Percentiles rank a stretch among this genome's conserved stretches.
Conservation (phyloP, 2,888 invertebrate genomes). For the Microctonus hyperodae region DNA sequence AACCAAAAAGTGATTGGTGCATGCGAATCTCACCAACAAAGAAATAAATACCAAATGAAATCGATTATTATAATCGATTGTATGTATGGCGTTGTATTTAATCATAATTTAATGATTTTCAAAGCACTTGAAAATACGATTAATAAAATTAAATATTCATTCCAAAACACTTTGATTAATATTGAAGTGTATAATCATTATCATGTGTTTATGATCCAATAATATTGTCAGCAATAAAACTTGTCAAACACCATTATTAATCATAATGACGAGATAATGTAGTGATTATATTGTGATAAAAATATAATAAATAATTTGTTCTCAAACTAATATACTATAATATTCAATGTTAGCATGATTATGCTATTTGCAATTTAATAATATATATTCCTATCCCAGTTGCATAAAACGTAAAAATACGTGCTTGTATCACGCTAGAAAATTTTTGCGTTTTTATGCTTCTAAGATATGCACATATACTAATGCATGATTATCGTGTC, state of each 20-base stretch:
- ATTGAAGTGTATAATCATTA: not conserved
- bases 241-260: not conserved
- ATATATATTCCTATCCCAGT: no score
- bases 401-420: no score
- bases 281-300: not conserved
- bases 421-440: no score
- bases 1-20: not conserved
- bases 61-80: not conserved
- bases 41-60: not conserved
- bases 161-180: not conserved
- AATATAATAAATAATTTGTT: not conserved
- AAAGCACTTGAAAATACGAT: not conserved
- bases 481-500: slow-evolving; percentile 7
- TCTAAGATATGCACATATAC: no score
- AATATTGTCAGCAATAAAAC: not conserved
- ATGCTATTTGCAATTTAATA: not conserved
- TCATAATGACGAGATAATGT: not conserved
- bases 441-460: no score
- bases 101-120: not conserved
- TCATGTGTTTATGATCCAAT: not conserved
- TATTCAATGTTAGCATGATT: not conserved
- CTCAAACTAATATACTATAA: not conserved
- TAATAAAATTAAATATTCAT: not conserved
- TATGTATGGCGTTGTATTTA: not conserved
- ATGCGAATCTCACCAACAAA: not conserved